Conservation (phyloP, 2,113 vertebrate genomes). For the Thinocorus orbignyianus region DNA sequence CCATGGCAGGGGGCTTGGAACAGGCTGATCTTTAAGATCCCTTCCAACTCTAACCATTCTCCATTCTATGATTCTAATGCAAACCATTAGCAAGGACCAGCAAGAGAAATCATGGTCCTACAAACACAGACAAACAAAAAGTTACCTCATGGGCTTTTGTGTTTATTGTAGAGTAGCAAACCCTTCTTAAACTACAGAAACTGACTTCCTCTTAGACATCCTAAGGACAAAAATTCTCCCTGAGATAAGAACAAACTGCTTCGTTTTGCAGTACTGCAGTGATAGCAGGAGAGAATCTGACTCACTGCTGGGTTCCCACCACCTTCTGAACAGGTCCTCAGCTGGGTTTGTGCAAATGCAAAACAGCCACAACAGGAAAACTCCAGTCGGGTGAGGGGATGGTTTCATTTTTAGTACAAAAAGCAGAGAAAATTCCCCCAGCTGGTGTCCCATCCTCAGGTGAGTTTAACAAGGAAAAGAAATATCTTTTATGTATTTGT, state of each 20-base stretch:
- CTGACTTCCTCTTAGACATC: background rate
- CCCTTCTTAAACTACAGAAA: background rate
- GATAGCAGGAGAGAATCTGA: background rate
- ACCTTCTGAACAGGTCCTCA: background rate
- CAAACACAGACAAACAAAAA: background rate
- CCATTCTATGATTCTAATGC: too few species aligned
- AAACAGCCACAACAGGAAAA: background rate
- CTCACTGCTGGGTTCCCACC: background rate
- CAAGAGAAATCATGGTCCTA: background rate
- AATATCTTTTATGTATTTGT: background rate
- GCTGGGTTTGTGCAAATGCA: background rate
- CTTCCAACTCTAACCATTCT: too few species aligned
- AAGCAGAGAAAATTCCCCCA: background rate
- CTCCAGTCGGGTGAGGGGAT: background rate
- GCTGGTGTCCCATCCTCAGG: background rate
- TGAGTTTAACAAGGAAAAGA: background rate
- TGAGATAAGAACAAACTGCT: background rate
- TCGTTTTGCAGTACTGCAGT: background rate
- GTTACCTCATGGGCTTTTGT: background rate
- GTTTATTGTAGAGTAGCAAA: background rate
- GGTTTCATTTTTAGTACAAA: background rate
- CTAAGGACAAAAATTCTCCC: background rate
- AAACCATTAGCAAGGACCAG: too few species aligned
- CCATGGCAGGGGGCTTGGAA: too few species aligned
- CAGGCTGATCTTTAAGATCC: too few species aligned